phyloP scores from a whole-genome alignment of 1,140 invertebrate genomes.

The Drosophila nannoptera region DNA sequence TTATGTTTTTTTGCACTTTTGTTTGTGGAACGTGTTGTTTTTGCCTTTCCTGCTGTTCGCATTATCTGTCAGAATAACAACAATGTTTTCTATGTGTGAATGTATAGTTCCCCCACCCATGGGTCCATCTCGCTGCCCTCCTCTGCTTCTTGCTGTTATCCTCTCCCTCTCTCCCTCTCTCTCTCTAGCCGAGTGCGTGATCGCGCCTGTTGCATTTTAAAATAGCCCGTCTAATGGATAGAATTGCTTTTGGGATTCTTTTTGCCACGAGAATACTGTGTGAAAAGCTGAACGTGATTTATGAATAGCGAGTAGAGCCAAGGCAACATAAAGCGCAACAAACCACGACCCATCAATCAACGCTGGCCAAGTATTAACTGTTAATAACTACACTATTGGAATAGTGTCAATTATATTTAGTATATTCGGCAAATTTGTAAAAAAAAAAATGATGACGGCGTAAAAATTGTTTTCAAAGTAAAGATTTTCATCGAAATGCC shows the following conservation, averaged over 20 bases:
- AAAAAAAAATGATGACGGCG: conserved; percentile 3
- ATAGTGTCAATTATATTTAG: conserved; percentile 29
- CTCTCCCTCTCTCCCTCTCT: neutral
- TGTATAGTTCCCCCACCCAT: neutral
- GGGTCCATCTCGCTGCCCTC: neutral
- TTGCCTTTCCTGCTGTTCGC: conserved; percentile 32
- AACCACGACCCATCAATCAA: conserved; percentile 56
- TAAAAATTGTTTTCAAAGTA: neutral
- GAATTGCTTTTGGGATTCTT: conserved; percentile 46
- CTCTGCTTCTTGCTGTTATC: too few species aligned
- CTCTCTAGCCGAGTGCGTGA: neutral
- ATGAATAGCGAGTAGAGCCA: conserved; percentile 39
- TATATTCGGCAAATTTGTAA: conserved; percentile 17
- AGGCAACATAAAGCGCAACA: conserved; percentile 39
- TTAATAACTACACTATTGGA: conserved; percentile 12
- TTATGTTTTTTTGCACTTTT: conserved; percentile 23
- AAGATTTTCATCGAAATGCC: conserved; percentile 13
- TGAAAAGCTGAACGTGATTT: conserved; percentile 55
- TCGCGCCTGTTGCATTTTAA: conserved; percentile 41
- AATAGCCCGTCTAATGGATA: conserved; percentile 59
- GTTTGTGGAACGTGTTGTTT: conserved; percentile 26
- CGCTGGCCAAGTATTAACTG: conserved; percentile 46
- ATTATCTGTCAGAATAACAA: conserved; percentile 69
- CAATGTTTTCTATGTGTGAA: conserved; percentile 30
- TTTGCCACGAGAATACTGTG: conserved; percentile 37